Base-by-base conservation (phyloP, 1,140 invertebrate species). In the Panagrolaimus sp. region DNA sequence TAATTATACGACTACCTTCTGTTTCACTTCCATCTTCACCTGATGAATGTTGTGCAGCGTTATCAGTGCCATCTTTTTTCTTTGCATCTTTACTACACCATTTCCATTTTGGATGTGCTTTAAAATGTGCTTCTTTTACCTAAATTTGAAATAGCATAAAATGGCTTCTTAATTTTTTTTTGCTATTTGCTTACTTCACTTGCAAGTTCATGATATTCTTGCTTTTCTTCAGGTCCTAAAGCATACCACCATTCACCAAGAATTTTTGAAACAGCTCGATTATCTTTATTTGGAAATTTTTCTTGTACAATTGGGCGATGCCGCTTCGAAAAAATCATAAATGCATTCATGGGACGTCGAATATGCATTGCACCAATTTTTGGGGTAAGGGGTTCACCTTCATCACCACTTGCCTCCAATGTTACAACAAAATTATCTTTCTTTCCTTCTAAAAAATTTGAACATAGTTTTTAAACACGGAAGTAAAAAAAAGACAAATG, bases 221-320 rank as follows among this genome's bases (percentile, higher is more conserved):
- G 90, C 83, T 98, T 98, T 83, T 96, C 89, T 52, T 93, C 90
- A 0, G 89, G 88, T 15, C 89, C 89, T 48, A 98, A 86, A 0
- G 93, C 91, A 84, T 98, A 98, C 94, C 94, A 97, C 94, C 94
- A 96, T 85, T 98, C 94, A 21, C 95, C 95, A 0, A 98, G 86
- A 76, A 98, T 98, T 85, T 98, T 98, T 63, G 92, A 95, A n/a
- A 98, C 95, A 0, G 93, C 96, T 64, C 95, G 87, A 86, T 98
- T 98, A 84, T 98, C 95, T 84, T 96, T 93, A 67, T 98, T 98
- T 1, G 95, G 95, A 86, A 97, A 91, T 77, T 90, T 86, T 83
- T 95, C 91, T 84, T 98, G 95, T 43, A 98, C 95, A 70, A 95
- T 84, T 43, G 92, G 90, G 24, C 95, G 88, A 85, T 98, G 94